A percentile compares a stretch with the other conserved stretches of the same genome.
These are phyloP conservation scores for Pipistrellus pipistrellus DNA, from an alignment of 2,797 vertebrate genomes.

Conservation along the genomic window DNA sequence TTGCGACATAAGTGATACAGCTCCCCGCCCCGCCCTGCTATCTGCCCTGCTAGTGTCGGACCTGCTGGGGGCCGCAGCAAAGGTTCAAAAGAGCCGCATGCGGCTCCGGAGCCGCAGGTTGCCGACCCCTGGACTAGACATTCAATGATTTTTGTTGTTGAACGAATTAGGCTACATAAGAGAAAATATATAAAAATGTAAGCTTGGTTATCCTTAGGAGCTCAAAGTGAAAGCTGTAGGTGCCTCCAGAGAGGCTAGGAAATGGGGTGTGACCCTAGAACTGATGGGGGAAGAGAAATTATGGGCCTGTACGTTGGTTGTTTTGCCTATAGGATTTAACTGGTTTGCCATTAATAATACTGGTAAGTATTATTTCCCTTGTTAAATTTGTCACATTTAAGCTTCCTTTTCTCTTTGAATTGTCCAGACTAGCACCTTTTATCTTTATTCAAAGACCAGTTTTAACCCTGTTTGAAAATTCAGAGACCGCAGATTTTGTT, in stretches of 20 bases:
- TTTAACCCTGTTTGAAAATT: slow-evolving; percentile 38
- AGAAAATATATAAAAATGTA: background rate
- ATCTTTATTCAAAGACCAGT: slow-evolving; percentile 16
- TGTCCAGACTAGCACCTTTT: background rate
- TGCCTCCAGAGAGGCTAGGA: background rate
- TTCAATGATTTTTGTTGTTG: slow-evolving; percentile 19
- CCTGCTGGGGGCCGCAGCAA: too few species aligned
- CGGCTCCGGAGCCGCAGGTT: too few species aligned
- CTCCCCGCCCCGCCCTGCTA: too few species aligned
- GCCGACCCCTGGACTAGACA: too few species aligned
- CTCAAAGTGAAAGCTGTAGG: slow-evolving; percentile 28
- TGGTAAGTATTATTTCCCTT: slow-evolving; percentile 5
- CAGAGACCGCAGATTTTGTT: slow-evolving; percentile 41
- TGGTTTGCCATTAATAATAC: slow-evolving; percentile 11
- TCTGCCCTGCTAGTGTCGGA: too few species aligned
- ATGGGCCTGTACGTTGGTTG: background rate
- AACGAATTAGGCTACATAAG: slow-evolving; percentile 38
- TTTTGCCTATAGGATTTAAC: slow-evolving; percentile 37
- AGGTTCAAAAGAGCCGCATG: too few species aligned
- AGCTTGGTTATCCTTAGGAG: slow-evolving; percentile 16
- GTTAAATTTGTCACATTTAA: slow-evolving; percentile 31
- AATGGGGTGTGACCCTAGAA: background rate
- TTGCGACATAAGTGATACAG: too few species aligned
- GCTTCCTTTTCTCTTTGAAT: slow-evolving; percentile 52
- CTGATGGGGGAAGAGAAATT: background rate